Evolutionary conservation across 2,797 vertebrate genomes (phyloP), one percentile per base, ranked within the genome.

Genomic region (Paramormyrops hopkinsi): DNA sequence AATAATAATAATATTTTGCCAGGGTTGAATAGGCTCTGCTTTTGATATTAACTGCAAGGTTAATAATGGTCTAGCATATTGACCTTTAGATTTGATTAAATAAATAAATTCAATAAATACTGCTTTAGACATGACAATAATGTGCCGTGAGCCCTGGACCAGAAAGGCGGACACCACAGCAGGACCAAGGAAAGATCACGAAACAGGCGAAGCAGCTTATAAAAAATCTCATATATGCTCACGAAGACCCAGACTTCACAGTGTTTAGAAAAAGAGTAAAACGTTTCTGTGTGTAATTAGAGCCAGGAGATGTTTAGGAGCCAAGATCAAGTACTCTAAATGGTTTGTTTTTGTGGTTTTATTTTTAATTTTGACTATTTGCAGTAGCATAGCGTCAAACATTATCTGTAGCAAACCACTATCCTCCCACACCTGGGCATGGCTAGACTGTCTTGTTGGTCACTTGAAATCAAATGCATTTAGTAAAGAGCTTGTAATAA

Each of bases 281-380:
- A n/a, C 17, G 2, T 79, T 79, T 79, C 41, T 79, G 73, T 41
- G 7, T 79, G 37, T 44, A 79, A 79, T 41, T n/a, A 79, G 37
- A 79, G 37, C 14, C 73, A 79, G 37, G 73, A 79, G 17, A 44
- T 44, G 33, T 79, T 79, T 44, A 79, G 37, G 37, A 79, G 73
- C 37, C 19, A 79, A 44, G 73, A 79, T 44, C 17, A 79, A 79
- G 73, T 79, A 41, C 37, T 44, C 12, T 44, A 79, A 79, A 79
- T 79, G 37, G 73, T n/a, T 44, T 41, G 73, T 79, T 79, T 44
- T 79, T 44, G 37, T 79, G 33, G 73, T 46, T 79, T 41, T 79
- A 79, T 41, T 79, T 79, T 79, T n/a, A 46, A n/a, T 79, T 79
- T 44, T 79, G 73, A 41, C 73, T 79, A 79, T 79, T 79, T 79